Percentiles rank a stretch among this genome's conserved stretches.
These are phyloP conservation scores for Phasia obesa DNA, from an alignment of 2,888 invertebrate species.

Conservation along the genomic window DNA sequence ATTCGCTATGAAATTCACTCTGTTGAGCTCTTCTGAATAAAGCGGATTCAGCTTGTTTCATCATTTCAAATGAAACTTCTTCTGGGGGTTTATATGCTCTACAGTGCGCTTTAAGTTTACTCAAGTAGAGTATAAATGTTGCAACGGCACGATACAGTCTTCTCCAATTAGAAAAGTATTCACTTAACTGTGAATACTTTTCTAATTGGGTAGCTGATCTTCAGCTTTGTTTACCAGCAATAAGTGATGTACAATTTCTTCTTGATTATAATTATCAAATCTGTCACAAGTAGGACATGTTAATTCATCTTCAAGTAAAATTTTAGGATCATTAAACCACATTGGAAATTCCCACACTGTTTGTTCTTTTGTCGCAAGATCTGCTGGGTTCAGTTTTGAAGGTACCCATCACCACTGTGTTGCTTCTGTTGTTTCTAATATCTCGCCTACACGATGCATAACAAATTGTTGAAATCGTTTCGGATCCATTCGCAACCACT, in stretches of 20 bases:
- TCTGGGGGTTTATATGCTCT: conserved; percentile 1
- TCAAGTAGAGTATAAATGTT: conserved; percentile 16
- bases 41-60: conserved; percentile 40
- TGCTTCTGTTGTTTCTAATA: conserved; percentile 54
- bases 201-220: not conserved
- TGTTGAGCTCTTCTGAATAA: not conserved
- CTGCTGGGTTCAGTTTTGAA: conserved; percentile 63
- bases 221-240: conserved; percentile 4
- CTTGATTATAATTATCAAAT: conserved; percentile 13
- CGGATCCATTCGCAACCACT: conserved; percentile 4
- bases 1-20: conserved; percentile 54
- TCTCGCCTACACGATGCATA: conserved; percentile 64
- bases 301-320: conserved; percentile 6
- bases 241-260: conserved; percentile 26
- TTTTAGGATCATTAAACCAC: conserved; percentile 50
- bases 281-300: conserved; percentile 40
- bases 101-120: conserved; percentile 33
- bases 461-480: conserved; percentile 8
- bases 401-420: conserved; percentile 66
- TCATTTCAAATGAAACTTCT: conserved; percentile 31
- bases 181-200: too few species aligned
- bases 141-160: conserved; percentile 25
- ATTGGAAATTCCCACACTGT: conserved; percentile 18
- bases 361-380: conserved; percentile 35
- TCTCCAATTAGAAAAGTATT: conserved; percentile 48